phyloP scores from a whole-genome alignment of 2,888 invertebrate species.

The Drosophila lacicola region DNA sequence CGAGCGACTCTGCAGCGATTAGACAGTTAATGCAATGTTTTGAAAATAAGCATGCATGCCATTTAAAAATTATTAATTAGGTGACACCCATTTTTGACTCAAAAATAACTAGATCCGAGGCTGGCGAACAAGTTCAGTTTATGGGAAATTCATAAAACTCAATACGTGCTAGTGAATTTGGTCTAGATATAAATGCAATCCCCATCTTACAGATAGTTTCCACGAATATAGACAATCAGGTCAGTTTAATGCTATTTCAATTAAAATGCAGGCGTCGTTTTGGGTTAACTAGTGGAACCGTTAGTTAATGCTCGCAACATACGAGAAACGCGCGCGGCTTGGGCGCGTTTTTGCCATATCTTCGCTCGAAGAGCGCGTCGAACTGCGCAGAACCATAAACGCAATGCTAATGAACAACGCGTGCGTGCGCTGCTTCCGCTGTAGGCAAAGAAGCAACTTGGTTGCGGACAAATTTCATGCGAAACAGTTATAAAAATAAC shows the following conservation, averaged over 20 bases:
- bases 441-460: slow-evolving; percentile 29
- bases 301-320: slow-evolving; percentile 5
- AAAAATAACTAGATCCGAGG: not conserved
- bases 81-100: not conserved
- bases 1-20: too few species aligned
- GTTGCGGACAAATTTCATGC: slow-evolving; percentile 57
- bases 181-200: not conserved
- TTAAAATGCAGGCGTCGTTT: slow-evolving; percentile 5
- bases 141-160: not conserved
- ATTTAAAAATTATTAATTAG: too few species aligned
- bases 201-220: not conserved
- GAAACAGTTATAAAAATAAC: slow-evolving; percentile 71
- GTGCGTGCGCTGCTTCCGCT: slow-evolving; percentile 67
- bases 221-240: not conserved
- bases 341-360: slow-evolving; percentile 12
- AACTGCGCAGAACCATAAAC: slow-evolving; percentile 43
- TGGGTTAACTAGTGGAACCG: slow-evolving; percentile 14
- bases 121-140: too few species aligned
- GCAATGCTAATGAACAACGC: slow-evolving; percentile 49
- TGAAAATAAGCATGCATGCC: too few species aligned
- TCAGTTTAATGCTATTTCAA: not conserved
- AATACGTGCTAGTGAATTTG: too few species aligned
- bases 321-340: slow-evolving; percentile 7
- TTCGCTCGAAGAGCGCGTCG: slow-evolving; percentile 1
- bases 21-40: too few species aligned